phyloP scores from a whole-genome alignment of 2,113 vertebrate species.

The Merops nubicus region DNA sequence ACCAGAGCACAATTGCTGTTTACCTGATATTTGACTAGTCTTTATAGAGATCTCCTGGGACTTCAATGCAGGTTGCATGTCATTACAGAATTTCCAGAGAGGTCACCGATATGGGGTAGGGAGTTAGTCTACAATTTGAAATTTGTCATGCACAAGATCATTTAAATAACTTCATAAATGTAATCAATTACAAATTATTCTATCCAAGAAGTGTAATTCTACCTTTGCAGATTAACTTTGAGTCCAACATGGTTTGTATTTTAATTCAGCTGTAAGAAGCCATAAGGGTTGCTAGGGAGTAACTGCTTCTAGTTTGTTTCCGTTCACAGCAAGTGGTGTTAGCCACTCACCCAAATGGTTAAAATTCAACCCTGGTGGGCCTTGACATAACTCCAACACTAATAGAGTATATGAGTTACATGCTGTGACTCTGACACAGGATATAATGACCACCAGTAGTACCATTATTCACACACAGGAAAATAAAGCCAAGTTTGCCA shows the following conservation, averaged over 20 bases:
- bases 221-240: neutral
- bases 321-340: neutral
- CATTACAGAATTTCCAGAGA: neutral
- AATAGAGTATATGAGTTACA: neutral
- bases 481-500: constrained; percentile 23
- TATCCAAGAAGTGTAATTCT: neutral
- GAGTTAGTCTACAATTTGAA: neutral
- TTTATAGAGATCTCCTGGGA: neutral
- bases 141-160: neutral
- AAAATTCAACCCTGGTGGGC: neutral
- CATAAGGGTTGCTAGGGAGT: neutral
- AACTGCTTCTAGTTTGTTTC: neutral
- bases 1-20: neutral
- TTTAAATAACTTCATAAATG: neutral
- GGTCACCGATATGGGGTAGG: neutral
- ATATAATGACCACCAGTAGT: constrained; percentile 3
- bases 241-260: neutral
- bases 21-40: neutral
- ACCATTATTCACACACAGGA: neutral
- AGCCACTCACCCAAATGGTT: neutral
- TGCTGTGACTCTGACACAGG: constrained; percentile 27
- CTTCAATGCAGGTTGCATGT: neutral
- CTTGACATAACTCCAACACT: neutral
- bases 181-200: neutral
- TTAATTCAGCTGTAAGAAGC: neutral